Base-by-base conservation (phyloP, 2,113 vertebrate genomes). In the Neodontobutis hainanensis region DNA sequence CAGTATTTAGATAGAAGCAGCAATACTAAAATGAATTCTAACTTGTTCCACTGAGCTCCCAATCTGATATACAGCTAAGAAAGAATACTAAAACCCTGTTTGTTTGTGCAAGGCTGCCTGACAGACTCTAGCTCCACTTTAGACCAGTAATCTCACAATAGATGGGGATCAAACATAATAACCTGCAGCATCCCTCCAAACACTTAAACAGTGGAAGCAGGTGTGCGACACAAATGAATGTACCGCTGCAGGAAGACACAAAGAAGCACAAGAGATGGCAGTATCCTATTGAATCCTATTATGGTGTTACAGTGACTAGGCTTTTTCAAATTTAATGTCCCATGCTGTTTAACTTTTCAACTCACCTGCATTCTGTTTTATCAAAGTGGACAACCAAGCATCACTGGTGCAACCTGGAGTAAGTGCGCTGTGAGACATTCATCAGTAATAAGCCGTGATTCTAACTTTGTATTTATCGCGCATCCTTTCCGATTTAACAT, bases 121-220 rank as follows among this genome's bases (percentile, higher is more conserved):
- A 49, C 43, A 55, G 35, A 42, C 42, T 19, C 65, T 67, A 71
- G 73, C 74, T 82, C 9, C 38, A 57, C 67, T 73, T 80, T 65
- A 67, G 63, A 74, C 65, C 42, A 43, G 35, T 15, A 35, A 56
- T 74, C 44, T 63, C 49, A 71, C 59, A 68, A 60, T 66, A 75
- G 61, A 76, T 62, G 57, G 36, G 19, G 61, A 73, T 68, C 73
- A 80, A 65, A 60, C 53, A 66, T 72, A 63, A 75, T 75, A 69
- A 72, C 64, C 44, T 58, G 46, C 38, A 76, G 42, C 63, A 34
- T 57, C n/a, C 34, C 66, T 68, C 62, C 75, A 65, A 71, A 59
- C 16, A 66, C 16, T 52, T 12, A 56, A 27, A 27, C 19, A 27
- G 19, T 27, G 19, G 19, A 27, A 27, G 19, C 19, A 27, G 19